Base-by-base conservation (phyloP, 2,113 vertebrate species). In the Thinocorus orbignyianus region DNA sequence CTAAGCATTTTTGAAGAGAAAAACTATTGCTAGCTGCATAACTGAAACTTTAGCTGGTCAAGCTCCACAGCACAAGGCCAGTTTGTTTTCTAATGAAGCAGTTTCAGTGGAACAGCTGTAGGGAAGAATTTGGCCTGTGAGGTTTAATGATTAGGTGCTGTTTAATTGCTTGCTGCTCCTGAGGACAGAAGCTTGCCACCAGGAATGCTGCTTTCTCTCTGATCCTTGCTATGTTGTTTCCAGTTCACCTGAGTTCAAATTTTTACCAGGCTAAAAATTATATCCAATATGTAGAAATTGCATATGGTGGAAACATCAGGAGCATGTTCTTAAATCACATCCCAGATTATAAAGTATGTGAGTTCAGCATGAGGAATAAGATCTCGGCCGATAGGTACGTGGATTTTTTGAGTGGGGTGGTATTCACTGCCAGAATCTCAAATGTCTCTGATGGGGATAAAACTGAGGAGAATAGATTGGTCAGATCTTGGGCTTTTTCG, bases 71-170 rank as follows among this genome's bases (percentile, higher is more conserved):
- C 86, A 93, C 65, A 94, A 93, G 71, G 51, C n/a, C 39, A 39
- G 60, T 94, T 96, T 84, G 61, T 90, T 95, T 93, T 94, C 61
- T 81, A 61, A 54, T 49, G 18, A 35, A 71, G 57, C n/a, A 20
- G 57, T 79, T 95, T 91, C 44, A 89, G 1, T 51, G 64, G 37
- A 76, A 74, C 80, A 81, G 81, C 93, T 62, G 48, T 89, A 76
- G 74, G 66, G 81, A 96, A 95, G 64, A 79, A 93, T 64, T 92
- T 92, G 72, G 37, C 41, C 25, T 76, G 7, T 72, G 73, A 60
- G 79, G 69, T 94, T 94, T 94, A 93, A 95, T 88, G 83, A 84
- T 90, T 94, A 87, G 57, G 94, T 92, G 44, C 31, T 94, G 26
- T 87, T 93, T 61, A 85, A 88, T 87, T 93, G 57, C 71, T 83